phyloP scores from a whole-genome alignment of 2,113 vertebrate genomes.

The Corythornis cristatus region DNA sequence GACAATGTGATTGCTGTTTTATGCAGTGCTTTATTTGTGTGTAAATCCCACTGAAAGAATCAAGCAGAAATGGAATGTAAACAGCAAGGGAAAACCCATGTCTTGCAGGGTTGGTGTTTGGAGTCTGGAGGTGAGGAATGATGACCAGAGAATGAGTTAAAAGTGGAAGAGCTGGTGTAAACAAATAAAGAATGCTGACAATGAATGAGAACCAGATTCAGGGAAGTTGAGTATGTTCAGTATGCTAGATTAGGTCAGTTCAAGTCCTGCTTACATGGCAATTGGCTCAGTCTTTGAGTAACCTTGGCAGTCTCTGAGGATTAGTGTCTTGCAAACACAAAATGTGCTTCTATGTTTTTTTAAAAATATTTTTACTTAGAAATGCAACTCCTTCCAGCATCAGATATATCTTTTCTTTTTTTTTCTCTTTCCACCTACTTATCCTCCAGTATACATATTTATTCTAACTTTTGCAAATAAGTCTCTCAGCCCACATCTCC shows the following conservation, averaged over 20 bases:
- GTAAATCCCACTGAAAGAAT: not conserved
- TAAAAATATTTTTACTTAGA: constrained; percentile 42
- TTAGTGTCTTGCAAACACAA: constrained; percentile 52
- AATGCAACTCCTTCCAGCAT: not conserved
- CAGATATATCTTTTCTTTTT: not conserved
- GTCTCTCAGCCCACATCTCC: not conserved
- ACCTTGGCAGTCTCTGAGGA: constrained; percentile 55
- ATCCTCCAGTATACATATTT: not conserved
- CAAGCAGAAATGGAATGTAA: constrained; percentile 47
- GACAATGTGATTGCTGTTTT: not conserved
- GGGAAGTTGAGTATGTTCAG: constrained; percentile 44
- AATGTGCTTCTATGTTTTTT: constrained; percentile 34
- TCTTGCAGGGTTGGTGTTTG: not conserved
- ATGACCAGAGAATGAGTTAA: constrained; percentile 36
- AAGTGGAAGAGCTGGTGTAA: constrained; percentile 51
- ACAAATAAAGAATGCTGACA: constrained; percentile 60
- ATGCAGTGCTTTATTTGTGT: not conserved
- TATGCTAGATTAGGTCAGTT: constrained; percentile 38
- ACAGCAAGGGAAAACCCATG: not conserved
- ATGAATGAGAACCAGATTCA: constrained; percentile 56
- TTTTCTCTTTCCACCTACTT: constrained; percentile 33
- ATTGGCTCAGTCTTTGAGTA: constrained; percentile 29
- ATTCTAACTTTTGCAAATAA: not conserved
- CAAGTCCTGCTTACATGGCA: constrained; percentile 38
- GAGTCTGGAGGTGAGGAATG: constrained; percentile 9